These are phyloP conservation scores for Clostera curtula DNA, from an alignment of 2,888 invertebrate species.

Conservation along the genomic window DNA sequence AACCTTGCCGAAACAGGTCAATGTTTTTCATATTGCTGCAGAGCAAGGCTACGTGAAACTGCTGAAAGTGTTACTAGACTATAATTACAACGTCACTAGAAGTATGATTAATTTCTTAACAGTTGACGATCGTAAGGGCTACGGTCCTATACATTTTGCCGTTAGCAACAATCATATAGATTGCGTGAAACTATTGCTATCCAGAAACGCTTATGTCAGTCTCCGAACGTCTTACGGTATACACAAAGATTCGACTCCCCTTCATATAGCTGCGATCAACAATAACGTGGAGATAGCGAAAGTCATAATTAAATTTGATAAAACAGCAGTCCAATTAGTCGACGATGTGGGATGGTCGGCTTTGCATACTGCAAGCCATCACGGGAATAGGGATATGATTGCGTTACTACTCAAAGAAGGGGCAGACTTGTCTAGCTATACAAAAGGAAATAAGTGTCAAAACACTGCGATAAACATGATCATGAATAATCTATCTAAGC, in stretches of 20 bases:
- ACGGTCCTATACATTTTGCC: constrained; percentile 15
- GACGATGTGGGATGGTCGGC: constrained; percentile 8
- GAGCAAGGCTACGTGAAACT: constrained; percentile 60
- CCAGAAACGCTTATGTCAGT: constrained; percentile 18
- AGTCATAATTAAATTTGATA: constrained; percentile 38
- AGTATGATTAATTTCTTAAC: constrained; percentile 34
- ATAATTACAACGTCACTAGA: constrained; percentile 37
- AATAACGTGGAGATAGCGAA: constrained; percentile 38
- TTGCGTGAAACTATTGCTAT: constrained; percentile 38
- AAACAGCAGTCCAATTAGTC: constrained; percentile 24
- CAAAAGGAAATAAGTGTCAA: constrained; percentile 8
- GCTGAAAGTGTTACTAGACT: constrained; percentile 58
- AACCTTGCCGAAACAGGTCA: constrained; percentile 35
- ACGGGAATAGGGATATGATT: constrained; percentile 68
- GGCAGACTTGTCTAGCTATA: constrained; percentile 28
- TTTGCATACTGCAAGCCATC: constrained; percentile 46
- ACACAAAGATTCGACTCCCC: constrained; percentile 37
- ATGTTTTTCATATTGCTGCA: constrained; percentile 48
- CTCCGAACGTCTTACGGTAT: constrained; percentile 13
- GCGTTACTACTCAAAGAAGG: constrained; percentile 38
- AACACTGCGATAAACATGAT: constrained; percentile 52
- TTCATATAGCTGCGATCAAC: constrained; percentile 45
- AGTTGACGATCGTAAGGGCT: constrained; percentile 12
- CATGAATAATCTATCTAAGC: constrained; percentile 51
- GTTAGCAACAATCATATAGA: constrained; percentile 8